Evolutionary conservation across 1,140 invertebrate genomes (phyloP).

Genomic region (Leptoteleia sp.): DNA sequence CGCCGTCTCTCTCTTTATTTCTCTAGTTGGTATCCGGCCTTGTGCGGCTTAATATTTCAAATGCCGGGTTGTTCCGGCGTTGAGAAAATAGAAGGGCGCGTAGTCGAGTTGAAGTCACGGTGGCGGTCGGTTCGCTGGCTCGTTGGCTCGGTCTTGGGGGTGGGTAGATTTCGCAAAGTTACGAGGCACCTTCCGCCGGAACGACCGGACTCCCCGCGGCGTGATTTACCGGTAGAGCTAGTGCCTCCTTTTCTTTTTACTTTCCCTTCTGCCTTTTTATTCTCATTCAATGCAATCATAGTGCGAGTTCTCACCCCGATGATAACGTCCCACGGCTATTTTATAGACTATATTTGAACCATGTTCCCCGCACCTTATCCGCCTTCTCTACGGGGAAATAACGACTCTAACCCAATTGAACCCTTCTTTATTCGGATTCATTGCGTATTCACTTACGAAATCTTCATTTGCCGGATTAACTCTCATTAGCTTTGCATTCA

Average conservation of each 20-base stretch:
- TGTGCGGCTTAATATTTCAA: constrained; percentile 66
- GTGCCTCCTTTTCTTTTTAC: constrained; percentile 65
- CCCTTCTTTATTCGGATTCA: constrained; percentile 52
- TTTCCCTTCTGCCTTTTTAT: constrained; percentile 64
- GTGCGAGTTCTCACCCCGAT: constrained; percentile 60
- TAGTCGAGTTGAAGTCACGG: constrained; percentile 56
- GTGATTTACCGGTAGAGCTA: constrained; percentile 66
- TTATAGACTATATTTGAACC: constrained; percentile 49
- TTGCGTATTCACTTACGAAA: constrained; percentile 32
- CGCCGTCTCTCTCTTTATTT: constrained; percentile 55
- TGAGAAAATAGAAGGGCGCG: constrained; percentile 64
- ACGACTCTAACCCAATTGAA: constrained; percentile 53
- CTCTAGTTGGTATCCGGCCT: constrained; percentile 64
- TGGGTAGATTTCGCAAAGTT: constrained; percentile 66
- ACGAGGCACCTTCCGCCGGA: constrained; percentile 67
- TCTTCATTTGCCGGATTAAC: constrained; percentile 56
- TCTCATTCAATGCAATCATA: constrained; percentile 68
- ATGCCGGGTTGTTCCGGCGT: constrained; percentile 66
- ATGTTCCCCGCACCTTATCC: constrained; percentile 27
- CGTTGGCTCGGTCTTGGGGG: constrained; percentile 50
- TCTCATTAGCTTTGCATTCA: constrained; percentile 39
- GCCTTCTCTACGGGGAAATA: constrained; percentile 47
- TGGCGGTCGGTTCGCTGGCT: constrained; percentile 51
- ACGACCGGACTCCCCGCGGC: constrained; percentile 63
- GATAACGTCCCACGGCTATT: constrained; percentile 63